Conservation (phyloP, 2,797 vertebrate species). For the Artibeus lituratus region DNA sequence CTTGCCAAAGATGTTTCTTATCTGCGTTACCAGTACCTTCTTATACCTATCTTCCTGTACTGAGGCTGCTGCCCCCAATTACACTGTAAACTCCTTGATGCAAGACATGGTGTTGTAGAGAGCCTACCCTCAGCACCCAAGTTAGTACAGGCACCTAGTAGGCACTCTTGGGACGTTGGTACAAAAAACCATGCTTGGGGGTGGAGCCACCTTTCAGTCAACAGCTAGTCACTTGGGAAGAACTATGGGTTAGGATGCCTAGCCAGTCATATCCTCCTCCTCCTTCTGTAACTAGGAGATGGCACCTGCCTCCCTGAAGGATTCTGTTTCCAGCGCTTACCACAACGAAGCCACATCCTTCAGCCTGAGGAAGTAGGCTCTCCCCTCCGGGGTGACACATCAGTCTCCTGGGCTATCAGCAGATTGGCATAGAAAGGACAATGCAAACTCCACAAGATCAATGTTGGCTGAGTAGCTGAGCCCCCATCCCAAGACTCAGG, state of each 20-base stretch:
- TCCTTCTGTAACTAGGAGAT: neutral
- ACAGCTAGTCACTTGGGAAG: neutral
- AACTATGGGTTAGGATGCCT: neutral
- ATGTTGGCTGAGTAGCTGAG: neutral
- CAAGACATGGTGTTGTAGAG: neutral
- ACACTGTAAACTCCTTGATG: neutral
- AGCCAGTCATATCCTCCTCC: neutral
- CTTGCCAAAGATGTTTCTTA: neutral
- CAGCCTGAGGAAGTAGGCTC: neutral
- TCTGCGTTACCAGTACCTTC: neutral
- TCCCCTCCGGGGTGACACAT: neutral
- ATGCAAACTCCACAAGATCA: neutral
- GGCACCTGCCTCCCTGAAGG: neutral
- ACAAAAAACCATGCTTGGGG: neutral
- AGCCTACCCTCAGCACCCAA: neutral
- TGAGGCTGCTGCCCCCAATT: neutral
- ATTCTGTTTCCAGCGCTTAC: neutral
- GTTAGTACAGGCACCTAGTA: neutral
- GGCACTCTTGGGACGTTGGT: neutral
- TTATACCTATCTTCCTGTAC: neutral
- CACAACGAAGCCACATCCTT: neutral
- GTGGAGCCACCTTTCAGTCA: neutral
- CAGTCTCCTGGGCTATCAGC: neutral
- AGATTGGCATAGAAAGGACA: neutral
- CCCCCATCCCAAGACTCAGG: neutral